These are phyloP conservation scores for Origma solitaria DNA, from an alignment of 2,113 vertebrate genomes.

Conservation along the genomic window DNA sequence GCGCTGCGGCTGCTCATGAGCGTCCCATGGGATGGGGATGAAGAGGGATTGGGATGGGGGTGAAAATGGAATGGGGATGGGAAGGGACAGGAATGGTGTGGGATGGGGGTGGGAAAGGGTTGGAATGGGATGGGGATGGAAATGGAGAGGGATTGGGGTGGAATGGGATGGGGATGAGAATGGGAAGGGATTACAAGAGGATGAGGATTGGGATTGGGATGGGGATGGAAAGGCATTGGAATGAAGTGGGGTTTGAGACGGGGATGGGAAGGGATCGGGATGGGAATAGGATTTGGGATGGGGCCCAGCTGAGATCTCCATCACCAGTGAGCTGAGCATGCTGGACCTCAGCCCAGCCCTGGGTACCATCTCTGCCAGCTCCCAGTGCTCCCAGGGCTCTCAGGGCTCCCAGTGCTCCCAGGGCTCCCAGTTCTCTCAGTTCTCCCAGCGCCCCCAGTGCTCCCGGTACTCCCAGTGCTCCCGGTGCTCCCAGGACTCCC, in stretches of 20 bases:
- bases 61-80: background rate
- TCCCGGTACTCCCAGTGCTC: background rate
- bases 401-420: background rate
- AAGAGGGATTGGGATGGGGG: background rate
- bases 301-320: background rate
- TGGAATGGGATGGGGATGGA: background rate
- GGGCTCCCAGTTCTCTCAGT: too few species aligned
- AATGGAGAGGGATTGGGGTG: background rate
- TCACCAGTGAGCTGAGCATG: background rate
- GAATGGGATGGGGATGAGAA: too few species aligned
- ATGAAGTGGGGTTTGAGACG: too few species aligned
- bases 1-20: fast-evolving
- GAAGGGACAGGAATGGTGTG: background rate
- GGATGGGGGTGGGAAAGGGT: too few species aligned
- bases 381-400: background rate
- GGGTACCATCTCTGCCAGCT: background rate
- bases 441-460: too few species aligned
- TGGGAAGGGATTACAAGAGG: too few species aligned
- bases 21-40: background rate
- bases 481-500: background rate
- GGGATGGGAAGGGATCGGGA: background rate
- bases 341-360: background rate
- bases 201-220: too few species aligned
- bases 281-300: background rate
- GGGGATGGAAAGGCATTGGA: background rate